Evolutionary conservation across 2,113 vertebrate genomes (phyloP), one percentile per base, ranked within the genome.

Genomic region (Synchiropus splendidus): DNA sequence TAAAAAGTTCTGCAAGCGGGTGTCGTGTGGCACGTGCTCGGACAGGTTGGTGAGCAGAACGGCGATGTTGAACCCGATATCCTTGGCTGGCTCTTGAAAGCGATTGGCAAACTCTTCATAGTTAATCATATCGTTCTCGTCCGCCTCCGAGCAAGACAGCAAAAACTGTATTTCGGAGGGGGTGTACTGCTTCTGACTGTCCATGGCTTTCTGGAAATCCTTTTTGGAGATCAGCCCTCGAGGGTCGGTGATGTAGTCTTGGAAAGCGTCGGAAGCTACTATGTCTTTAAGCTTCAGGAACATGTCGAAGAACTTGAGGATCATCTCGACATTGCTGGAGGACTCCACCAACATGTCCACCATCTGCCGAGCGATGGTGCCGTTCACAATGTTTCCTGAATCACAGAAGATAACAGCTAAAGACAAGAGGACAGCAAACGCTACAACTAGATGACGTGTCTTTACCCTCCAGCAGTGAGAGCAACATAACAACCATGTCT

Each of bases 281-380:
- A 98, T 97, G 83, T 98, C 94, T 50, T 94, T 91, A 45, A 98
- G 87, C 67, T 97, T 97, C 9, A 97, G 87, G 80, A 98, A 98
- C 92, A 94, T 97, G 78, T 98, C 94, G 1, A 98, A 98, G 82
- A 98, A 98, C 70, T 98, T 97, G 48, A 98, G 90, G 67, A 97
- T 96, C 87, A 97, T 94, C 77, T 96, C 93, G 42, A 98, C 94
- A 0, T 98, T 97, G 83, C 89, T 93, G 10, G 94, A 98, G 2
- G 94, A 97, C 38, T 97, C 94, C 16, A 98, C 94, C 32, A 98
- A 80, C 94, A 98, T 98, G 80, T 98, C 94, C 44, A 98, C 94
- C 94, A 98, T 98, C 84, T 98, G 94, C 11, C 93, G 88, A 2
- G 93, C 94, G 9, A 98, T 97, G 6, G 86, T 97, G 6, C 94